Conservation (phyloP, 1,140 invertebrate genomes). For the Cyrtorhinus lividipennis region DNA sequence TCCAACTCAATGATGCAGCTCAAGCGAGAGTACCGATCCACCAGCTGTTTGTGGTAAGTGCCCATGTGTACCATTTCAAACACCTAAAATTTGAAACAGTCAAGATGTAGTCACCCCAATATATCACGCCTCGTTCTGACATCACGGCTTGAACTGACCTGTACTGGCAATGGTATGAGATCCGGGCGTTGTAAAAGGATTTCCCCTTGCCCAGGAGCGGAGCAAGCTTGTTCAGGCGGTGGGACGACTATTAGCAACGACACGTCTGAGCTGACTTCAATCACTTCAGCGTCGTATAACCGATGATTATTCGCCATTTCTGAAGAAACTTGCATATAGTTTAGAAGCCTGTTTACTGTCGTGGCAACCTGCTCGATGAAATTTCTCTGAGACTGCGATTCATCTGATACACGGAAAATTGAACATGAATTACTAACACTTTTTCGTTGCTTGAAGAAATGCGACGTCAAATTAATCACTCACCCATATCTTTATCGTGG, state of each 20-base stretch:
- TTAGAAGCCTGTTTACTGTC: constrained; percentile 54
- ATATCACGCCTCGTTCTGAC: no score
- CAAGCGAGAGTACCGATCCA: constrained; percentile 74
- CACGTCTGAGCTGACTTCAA: constrained; percentile 75
- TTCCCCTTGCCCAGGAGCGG: constrained; percentile 73
- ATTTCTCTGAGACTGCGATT: constrained; percentile 57
- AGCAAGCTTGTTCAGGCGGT: constrained; percentile 75
- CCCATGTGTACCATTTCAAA: constrained; percentile 88
- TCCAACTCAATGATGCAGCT: constrained; percentile 88
- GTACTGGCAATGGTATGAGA: constrained; percentile 69
- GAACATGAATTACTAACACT: neutral
- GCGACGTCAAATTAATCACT: neutral
- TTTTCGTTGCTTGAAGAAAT: neutral
- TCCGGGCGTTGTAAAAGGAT: constrained; percentile 63
- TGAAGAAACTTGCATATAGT: constrained; percentile 57
- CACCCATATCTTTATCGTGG: neutral
- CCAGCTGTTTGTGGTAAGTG: constrained; percentile 77
- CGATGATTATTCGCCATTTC: constrained; percentile 54
- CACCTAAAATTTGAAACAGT: constrained; percentile 32
- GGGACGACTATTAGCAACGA: constrained; percentile 82
- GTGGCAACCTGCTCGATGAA: constrained; percentile 59
- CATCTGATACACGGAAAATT: constrained; percentile 19
- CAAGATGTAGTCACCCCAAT: no score
- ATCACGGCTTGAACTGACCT: no score
- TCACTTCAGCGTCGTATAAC: constrained; percentile 79